Evolutionary conservation across 2,888 invertebrate genomes (phyloP), one percentile per base, ranked within the genome.

Genomic region (Yponomeuta sedellus): DNA sequence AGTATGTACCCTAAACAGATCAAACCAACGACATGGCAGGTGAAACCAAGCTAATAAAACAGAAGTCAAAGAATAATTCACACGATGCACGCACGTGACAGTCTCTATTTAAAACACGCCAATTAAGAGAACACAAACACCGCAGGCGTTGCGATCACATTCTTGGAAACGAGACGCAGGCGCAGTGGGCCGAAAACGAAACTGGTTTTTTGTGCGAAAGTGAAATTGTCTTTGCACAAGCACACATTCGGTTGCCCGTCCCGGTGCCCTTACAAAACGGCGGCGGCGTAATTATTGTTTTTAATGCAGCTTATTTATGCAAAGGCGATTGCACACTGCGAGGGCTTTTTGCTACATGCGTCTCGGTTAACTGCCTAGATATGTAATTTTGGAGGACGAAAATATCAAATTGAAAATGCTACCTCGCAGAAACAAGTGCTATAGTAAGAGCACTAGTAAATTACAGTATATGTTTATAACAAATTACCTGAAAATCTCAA

Each of bases 151-250:
- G 12, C 16, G 12, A 16, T 52, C 44, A 52, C 44, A 52, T 52
- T 52, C 10, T 52, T 16, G 44, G 16, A 52, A 16, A 16, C 12
- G 16, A 52, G 44, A 52, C 44, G 44, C 44, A 52, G 44, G 16
- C 44, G 44, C 44, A 16, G 44, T 12, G 16, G 44, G 44, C 16
- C 16, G 44, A 12, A 52, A 52, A 52, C 12, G 12, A 52, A 52
- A 52, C 44, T 5, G 16, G 44, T 52, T 52, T 52, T 16, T 52
- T 52, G 44, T 52, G 16, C 44, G 59, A 59, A 59, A 59, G 59
- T 59, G 25, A 59, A 59, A 59, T 59, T 11, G 25, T 59, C 20
- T 59, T 59, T 20, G 22, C 25, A 11, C 59, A 59, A 22, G 44
- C 44, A 34, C 34, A 34, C 44, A 59, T 25, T 20, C 59, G 59